Percentiles rank a stretch among this genome's conserved stretches.
Evolutionary conservation across 2,797 vertebrate species (phyloP).

Genomic region (Halcyon chelicuti): DNA sequence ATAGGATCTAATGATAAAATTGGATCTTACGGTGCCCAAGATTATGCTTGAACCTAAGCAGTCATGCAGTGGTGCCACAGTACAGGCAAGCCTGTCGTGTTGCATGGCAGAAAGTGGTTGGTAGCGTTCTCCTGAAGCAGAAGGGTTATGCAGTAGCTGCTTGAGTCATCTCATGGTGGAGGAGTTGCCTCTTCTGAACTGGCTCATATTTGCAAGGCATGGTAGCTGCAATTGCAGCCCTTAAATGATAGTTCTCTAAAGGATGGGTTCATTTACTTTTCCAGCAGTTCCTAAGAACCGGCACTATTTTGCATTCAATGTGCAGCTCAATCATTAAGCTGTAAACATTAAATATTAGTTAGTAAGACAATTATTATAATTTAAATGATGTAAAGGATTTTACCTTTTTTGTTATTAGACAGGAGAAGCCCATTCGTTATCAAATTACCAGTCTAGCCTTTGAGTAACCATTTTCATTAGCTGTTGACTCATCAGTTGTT

Average conservation of each 20-base stretch:
- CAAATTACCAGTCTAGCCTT: background rate
- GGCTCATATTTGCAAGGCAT: background rate
- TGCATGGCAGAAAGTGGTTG: background rate
- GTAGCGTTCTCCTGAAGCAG: background rate
- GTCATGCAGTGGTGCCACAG: rapidly evolving
- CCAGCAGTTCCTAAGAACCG: background rate
- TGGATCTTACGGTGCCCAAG: background rate
- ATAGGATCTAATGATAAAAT: background rate
- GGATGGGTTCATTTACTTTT: background rate
- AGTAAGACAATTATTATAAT: background rate
- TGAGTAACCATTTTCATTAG: background rate
- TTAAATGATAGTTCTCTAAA: background rate
- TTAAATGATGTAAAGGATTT: background rate
- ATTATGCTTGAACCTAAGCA: background rate
- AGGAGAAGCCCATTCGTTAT: background rate
- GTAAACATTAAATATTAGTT: background rate
- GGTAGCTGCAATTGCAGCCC: background rate
- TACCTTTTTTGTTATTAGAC: background rate
- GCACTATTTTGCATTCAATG: background rate
- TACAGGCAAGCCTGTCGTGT: background rate
- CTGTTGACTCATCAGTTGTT: background rate
- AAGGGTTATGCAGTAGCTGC: background rate
- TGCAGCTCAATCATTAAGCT: background rate
- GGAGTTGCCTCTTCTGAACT: background rate
- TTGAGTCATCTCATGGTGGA: background rate